phyloP scores from a whole-genome alignment of 2,888 invertebrate genomes.

The Ferdinandea cuprea region DNA sequence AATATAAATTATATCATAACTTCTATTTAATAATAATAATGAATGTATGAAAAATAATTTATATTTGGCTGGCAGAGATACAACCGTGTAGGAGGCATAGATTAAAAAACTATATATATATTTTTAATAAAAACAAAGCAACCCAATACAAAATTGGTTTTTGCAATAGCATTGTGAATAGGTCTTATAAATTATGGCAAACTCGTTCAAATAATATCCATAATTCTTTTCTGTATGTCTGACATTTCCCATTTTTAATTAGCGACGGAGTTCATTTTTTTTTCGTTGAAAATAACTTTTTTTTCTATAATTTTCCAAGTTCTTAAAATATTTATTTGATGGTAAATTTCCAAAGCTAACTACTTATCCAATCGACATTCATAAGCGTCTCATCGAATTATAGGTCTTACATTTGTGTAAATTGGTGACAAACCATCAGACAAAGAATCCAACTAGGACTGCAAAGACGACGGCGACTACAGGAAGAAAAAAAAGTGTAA shows the following conservation, averaged over 20 bases:
- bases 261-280: conserved; percentile 75
- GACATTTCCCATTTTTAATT: conserved; percentile 73
- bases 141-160: neutral
- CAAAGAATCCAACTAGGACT: conserved; percentile 66
- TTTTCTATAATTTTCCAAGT: conserved; percentile 72
- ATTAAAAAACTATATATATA: too few relatives aligned
- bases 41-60: too few relatives aligned
- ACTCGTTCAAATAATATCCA: conserved; percentile 25
- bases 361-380: neutral
- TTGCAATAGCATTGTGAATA: conserved; percentile 41
- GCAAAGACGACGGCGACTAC: conserved; percentile 61
- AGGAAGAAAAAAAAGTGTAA: conserved; percentile 78
- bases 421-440: conserved; percentile 71
- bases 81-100: too few relatives aligned
- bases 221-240: conserved; percentile 51
- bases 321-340: conserved; percentile 72
- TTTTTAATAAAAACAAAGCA: too few relatives aligned
- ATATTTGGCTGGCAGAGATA: too few relatives aligned
- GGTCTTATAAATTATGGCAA: conserved; percentile 32
- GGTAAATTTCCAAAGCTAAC: conserved; percentile 56
- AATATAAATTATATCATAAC: too few relatives aligned
- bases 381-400: conserved; percentile 42
- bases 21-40: too few relatives aligned
- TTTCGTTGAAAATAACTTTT: conserved; percentile 75
- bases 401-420: conserved; percentile 69